phyloP scores from a whole-genome alignment of 2,797 vertebrate genomes.

The Anguilla marmorata region DNA sequence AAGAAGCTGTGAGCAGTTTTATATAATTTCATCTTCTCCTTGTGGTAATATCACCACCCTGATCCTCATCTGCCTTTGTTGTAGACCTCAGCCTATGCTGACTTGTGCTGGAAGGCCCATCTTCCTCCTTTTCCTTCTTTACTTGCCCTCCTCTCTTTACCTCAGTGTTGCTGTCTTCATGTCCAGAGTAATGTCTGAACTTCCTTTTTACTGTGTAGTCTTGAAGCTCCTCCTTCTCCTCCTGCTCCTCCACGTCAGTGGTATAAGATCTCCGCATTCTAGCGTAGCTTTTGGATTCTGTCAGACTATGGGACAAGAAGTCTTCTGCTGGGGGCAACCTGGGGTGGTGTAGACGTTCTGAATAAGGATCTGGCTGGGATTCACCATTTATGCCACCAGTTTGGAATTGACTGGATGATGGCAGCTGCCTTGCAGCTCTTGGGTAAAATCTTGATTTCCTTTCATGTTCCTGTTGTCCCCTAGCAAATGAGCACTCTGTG shows the following conservation, averaged over 20 bases:
- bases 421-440: conserved; percentile 59
- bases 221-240: conserved; percentile 53
- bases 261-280: conserved; percentile 41
- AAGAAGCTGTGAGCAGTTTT: conserved; percentile 44
- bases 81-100: conserved; percentile 72
- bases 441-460: conserved; percentile 69
- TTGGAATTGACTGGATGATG: conserved; percentile 61
- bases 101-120: conserved; percentile 71
- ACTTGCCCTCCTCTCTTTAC: conserved; percentile 54
- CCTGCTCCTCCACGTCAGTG: conserved; percentile 62
- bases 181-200: conserved; percentile 69
- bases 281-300: conserved; percentile 50
- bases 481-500: conserved; percentile 52
- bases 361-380: conserved; percentile 60
- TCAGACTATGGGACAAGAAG: conserved; percentile 48
- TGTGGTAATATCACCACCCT: conserved; percentile 85
- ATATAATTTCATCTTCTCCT: conserved; percentile 84
- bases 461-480: conserved; percentile 57
- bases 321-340: conserved; percentile 56
- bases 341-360: conserved; percentile 62
- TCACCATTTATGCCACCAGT: conserved; percentile 56
- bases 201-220: conserved; percentile 76
- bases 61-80: conserved; percentile 75
- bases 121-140: conserved; percentile 69
- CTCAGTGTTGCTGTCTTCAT: conserved; percentile 63